A percentile compares a stretch with the other conserved stretches of the same genome.
Evolutionary conservation across 2,888 invertebrate species (phyloP).

Genomic region (Lepas anatifera): DNA sequence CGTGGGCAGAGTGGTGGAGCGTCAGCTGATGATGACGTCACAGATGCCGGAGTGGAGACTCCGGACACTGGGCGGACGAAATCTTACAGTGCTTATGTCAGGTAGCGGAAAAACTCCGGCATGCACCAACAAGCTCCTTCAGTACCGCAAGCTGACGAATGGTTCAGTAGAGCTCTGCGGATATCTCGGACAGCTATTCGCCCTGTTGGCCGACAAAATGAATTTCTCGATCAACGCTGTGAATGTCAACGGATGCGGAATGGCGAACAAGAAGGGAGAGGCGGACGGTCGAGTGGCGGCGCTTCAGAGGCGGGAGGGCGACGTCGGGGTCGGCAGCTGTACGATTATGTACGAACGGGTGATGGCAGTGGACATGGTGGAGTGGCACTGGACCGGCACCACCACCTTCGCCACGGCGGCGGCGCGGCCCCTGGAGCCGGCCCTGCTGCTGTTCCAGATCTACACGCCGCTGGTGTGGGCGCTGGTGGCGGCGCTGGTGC

Average conservation of each 20-base stretch:
- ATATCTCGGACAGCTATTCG: not conserved
- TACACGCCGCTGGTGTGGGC: not conserved
- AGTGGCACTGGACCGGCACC: slow-evolving; percentile 6
- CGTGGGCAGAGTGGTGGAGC: not conserved
- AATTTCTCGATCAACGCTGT: not conserved
- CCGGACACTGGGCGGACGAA: not conserved
- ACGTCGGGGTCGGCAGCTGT: not conserved
- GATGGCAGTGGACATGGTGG: not conserved
- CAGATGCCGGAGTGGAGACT: not conserved
- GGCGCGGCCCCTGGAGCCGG: not conserved
- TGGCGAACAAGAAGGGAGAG: not conserved
- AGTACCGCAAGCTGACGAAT: not conserved
- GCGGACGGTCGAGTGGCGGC: not conserved
- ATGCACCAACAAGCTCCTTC: not conserved
- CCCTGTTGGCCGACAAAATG: not conserved
- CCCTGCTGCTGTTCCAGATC: not conserved
- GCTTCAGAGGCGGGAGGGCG: not conserved
- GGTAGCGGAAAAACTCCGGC: not conserved
- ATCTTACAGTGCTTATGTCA: not conserved
- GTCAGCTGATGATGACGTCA: not conserved
- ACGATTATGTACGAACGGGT: not conserved
- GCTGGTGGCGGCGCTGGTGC: not conserved
- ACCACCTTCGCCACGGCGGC: slow-evolving; percentile 1
- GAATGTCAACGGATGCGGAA: not conserved
- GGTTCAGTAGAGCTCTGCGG: not conserved